Percentiles rank a stretch among this genome's conserved stretches.
Evolutionary conservation across 2,888 invertebrate genomes (phyloP).

Genomic region (Drosophila nigricruria): DNA sequence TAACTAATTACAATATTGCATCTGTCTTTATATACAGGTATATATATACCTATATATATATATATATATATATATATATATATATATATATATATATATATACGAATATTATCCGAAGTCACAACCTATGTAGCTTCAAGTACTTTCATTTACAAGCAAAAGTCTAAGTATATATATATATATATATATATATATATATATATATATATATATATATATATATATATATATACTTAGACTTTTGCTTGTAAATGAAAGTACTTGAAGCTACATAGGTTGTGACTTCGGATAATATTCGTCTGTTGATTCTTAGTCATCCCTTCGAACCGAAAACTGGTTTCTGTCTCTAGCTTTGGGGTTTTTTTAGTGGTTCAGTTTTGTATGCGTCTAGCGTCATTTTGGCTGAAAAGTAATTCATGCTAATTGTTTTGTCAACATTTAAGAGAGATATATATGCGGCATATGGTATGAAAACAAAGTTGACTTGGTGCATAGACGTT

Average conservation of each 20-base stretch:
- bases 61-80: neutral
- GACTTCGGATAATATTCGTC: constrained; percentile 17
- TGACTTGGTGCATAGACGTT: constrained; percentile 2
- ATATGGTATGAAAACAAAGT: constrained; percentile 27
- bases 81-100: too few species aligned
- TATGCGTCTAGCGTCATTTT: constrained; percentile 39
- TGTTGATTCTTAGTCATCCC: constrained; percentile 54
- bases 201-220: constrained; percentile 1
- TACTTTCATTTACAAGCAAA: constrained; percentile 1
- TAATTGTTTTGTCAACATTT: constrained; percentile 75
- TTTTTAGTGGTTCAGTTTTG: constrained; percentile 33
- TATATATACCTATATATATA: neutral
- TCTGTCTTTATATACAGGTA: neutral
- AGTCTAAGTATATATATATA: neutral
- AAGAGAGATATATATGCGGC: constrained; percentile 33
- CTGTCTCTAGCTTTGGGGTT: constrained; percentile 41
- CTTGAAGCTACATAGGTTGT: constrained; percentile 1
- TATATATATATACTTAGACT: neutral
- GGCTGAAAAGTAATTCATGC: constrained; percentile 64
- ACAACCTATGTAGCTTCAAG: constrained; percentile 1
- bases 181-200: constrained; percentile 1
- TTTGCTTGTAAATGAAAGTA: constrained; percentile 1
- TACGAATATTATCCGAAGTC: constrained; percentile 17
- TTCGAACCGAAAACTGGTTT: constrained; percentile 51
- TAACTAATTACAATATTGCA: constrained; percentile 16